Percentiles rank a stretch among this genome's conserved stretches.
phyloP scores from a whole-genome alignment of 1,140 invertebrate species.

The Asobara japonica region DNA sequence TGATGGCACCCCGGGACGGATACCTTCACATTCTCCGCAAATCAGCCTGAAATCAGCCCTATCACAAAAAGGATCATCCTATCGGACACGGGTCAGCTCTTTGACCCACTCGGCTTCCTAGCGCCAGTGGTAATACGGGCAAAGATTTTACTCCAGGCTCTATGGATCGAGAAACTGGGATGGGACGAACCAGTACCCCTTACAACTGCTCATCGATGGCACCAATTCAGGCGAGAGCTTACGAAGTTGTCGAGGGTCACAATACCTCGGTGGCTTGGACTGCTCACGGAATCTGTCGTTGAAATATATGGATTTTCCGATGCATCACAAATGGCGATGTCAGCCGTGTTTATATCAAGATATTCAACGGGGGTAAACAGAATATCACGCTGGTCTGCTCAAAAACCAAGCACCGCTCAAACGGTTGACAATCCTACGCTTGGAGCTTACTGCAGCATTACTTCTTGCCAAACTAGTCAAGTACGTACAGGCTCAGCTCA shows the following conservation, averaged over 20 bases:
- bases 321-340: slow-evolving; percentile 38
- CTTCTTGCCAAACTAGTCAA: no score
- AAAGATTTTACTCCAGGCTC: slow-evolving; percentile 35
- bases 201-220: slow-evolving; percentile 2
- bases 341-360: slow-evolving; percentile 35
- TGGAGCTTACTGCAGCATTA: no score
- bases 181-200: no score
- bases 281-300: slow-evolving; percentile 20
- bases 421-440: no score
- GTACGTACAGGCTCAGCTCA: no score
- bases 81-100: slow-evolving; percentile 24
- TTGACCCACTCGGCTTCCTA: slow-evolving; percentile 31
- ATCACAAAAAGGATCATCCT: slow-evolving; percentile 16
- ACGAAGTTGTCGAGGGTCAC: slow-evolving; percentile 26
- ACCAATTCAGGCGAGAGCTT: slow-evolving; percentile 19
- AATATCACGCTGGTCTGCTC: no score
- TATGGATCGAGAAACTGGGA: slow-evolving; percentile 36
- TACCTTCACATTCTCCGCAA: slow-evolving; percentile 14
- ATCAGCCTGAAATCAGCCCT: background rate
- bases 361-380: no score
- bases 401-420: no score
- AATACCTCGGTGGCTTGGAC: slow-evolving; percentile 40
- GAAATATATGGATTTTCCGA: slow-evolving; percentile 45
- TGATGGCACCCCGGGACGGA: slow-evolving; percentile 4
- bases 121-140: slow-evolving; percentile 28